Evolutionary conservation across 2,113 vertebrate genomes (phyloP).

Genomic region (Dermatemys mawii): DNA sequence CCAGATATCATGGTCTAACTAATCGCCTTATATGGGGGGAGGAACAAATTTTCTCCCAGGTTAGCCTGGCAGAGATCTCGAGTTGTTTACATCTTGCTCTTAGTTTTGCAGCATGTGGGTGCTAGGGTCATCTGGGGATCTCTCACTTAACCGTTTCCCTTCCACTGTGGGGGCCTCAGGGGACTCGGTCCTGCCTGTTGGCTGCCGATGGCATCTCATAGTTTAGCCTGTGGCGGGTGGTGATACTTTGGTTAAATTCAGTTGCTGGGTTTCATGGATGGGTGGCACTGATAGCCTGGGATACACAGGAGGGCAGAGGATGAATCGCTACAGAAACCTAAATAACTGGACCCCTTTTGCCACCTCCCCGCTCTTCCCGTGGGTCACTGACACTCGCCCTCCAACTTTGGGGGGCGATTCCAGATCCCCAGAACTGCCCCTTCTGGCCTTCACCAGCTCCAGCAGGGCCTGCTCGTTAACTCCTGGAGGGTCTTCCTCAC

Average conservation of each 20-base stretch:
- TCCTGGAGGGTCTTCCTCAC: background rate
- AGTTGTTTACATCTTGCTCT: background rate
- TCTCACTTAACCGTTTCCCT: background rate
- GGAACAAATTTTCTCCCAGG: background rate
- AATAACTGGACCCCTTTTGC: background rate
- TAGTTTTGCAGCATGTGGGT: background rate
- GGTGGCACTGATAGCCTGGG: background rate
- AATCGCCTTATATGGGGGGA: background rate
- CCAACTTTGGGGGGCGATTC: too few species aligned
- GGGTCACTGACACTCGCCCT: background rate
- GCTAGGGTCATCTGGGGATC: background rate
- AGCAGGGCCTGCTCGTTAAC: too few species aligned
- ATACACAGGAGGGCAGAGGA: background rate
- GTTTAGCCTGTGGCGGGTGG: background rate
- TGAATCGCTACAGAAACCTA: background rate
- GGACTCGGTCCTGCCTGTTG: background rate
- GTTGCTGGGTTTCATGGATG: background rate
- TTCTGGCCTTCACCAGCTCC: background rate
- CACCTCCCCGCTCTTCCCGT: too few species aligned
- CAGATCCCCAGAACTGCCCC: too few species aligned
- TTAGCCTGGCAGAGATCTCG: background rate
- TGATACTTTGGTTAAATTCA: background rate
- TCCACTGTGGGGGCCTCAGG: background rate
- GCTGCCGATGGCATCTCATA: background rate
- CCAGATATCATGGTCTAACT: background rate